phyloP scores from a whole-genome alignment of 1,140 invertebrate genomes.

The Sycophila sp. region DNA sequence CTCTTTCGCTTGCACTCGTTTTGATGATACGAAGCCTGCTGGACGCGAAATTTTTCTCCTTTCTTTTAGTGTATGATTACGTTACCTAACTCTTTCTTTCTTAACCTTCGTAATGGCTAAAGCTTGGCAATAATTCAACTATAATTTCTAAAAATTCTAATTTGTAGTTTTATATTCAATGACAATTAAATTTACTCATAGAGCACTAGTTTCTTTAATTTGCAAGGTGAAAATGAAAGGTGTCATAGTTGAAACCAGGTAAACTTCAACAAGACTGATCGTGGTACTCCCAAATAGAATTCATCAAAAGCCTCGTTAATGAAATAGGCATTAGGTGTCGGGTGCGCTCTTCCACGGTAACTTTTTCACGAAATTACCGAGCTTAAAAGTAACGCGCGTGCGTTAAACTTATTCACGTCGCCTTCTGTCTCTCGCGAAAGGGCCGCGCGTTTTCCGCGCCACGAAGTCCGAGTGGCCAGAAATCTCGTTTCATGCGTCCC shows the following conservation, averaged over 20 bases:
- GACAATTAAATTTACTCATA: too few species aligned
- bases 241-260: too few species aligned
- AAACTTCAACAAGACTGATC: too few species aligned
- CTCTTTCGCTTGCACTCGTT: neutral
- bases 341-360: neutral
- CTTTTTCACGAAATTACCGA: slow-evolving; percentile 3
- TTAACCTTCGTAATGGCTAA: too few species aligned
- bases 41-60: slow-evolving; percentile 21
- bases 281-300: neutral
- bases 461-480: neutral
- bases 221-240: too few species aligned
- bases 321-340: neutral
- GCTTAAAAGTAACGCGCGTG: neutral
- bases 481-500: slow-evolving; percentile 57
- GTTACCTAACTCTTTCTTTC: too few species aligned
- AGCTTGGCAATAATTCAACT: too few species aligned
- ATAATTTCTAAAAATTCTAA: too few species aligned
- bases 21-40: neutral
- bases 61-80: too few species aligned
- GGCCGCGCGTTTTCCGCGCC: neutral
- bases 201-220: too few species aligned
- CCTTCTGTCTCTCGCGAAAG: neutral
- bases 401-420: neutral
- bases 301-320: neutral
- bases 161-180: too few species aligned